Percentiles rank a stretch among this genome's conserved stretches.
phyloP scores from a whole-genome alignment of 2,888 invertebrate genomes.

The Lochmaea capreae region DNA sequence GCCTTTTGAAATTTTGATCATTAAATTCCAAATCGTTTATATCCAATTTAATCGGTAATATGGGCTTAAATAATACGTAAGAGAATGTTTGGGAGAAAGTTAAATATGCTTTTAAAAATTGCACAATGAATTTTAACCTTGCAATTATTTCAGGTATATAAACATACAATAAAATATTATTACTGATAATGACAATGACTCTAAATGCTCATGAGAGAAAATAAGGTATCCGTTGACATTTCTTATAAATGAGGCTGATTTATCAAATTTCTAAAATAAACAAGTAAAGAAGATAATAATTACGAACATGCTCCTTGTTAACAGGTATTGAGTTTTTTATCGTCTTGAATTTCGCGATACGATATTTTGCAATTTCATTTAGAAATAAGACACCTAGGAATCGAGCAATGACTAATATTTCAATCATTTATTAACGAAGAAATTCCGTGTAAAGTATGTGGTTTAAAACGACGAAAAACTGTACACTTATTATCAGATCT shows the following conservation, averaged over 20 bases:
- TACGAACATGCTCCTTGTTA: slow-evolving; percentile 16
- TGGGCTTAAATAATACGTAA: slow-evolving; percentile 39
- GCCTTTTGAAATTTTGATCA: slow-evolving; percentile 48
- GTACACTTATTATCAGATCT: background rate
- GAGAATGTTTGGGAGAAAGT: slow-evolving; percentile 38
- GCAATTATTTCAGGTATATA: slow-evolving; percentile 40
- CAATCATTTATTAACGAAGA: background rate
- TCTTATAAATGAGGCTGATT: slow-evolving; percentile 24
- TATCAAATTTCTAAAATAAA: slow-evolving; percentile 30
- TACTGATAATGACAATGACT: slow-evolving; percentile 30
- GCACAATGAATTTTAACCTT: slow-evolving; percentile 39
- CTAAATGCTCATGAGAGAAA: slow-evolving; percentile 27
- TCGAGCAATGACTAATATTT: background rate
- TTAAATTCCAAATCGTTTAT: slow-evolving; percentile 46
- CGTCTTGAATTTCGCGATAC: background rate
- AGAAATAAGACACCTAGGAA: slow-evolving; percentile 1
- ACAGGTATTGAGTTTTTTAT: slow-evolving; percentile 7
- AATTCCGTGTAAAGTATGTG: background rate
- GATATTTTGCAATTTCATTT: background rate
- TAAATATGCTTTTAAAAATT: slow-evolving; percentile 32
- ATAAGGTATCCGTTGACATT: slow-evolving; percentile 29
- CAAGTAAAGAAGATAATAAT: slow-evolving; percentile 14
- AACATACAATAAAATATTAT: slow-evolving; percentile 38
- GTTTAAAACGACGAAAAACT: background rate
- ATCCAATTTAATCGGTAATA: slow-evolving; percentile 41